These are phyloP conservation scores for Lasioglossum morio DNA, from an alignment of 2,888 invertebrate species.

Conservation along the genomic window DNA sequence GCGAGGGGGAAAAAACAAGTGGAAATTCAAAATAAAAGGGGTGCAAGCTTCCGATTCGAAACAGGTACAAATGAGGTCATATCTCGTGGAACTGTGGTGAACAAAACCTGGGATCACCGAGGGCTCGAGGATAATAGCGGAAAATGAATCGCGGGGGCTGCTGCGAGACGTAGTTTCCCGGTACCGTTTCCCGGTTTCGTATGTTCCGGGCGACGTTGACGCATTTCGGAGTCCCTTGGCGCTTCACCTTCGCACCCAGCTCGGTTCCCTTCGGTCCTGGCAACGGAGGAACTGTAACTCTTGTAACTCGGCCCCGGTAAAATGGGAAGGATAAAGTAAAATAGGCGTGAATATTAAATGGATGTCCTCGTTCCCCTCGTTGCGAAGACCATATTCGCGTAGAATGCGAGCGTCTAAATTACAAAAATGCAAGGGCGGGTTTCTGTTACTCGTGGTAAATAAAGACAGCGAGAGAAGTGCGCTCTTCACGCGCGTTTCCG, in stretches of 20 bases:
- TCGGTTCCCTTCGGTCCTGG: conserved; percentile 27
- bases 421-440: conserved; percentile 14
- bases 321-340: conserved; percentile 42
- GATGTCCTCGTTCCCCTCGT: background rate
- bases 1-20: background rate
- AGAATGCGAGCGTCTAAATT: conserved; percentile 3
- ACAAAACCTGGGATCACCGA: conserved; percentile 15
- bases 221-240: conserved; percentile 16
- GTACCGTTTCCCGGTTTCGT: conserved; percentile 12
- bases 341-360: conserved; percentile 68
- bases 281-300: conserved; percentile 60
- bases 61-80: conserved; percentile 1
- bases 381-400: conserved; percentile 30
- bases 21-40: background rate
- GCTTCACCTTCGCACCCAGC: conserved; percentile 32
- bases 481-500: conserved; percentile 1
- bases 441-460: conserved; percentile 3
- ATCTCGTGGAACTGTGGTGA: background rate
- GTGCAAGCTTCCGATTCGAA: background rate
- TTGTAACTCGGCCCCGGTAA: conserved; percentile 39
- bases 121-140: background rate
- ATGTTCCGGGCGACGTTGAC: conserved; percentile 30
- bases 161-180: conserved; percentile 13
- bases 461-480: conserved; percentile 10
- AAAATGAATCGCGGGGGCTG: conserved; percentile 24